Base-by-base conservation (phyloP, 2,797 vertebrate genomes). In the Myiotriccus ornatus region DNA sequence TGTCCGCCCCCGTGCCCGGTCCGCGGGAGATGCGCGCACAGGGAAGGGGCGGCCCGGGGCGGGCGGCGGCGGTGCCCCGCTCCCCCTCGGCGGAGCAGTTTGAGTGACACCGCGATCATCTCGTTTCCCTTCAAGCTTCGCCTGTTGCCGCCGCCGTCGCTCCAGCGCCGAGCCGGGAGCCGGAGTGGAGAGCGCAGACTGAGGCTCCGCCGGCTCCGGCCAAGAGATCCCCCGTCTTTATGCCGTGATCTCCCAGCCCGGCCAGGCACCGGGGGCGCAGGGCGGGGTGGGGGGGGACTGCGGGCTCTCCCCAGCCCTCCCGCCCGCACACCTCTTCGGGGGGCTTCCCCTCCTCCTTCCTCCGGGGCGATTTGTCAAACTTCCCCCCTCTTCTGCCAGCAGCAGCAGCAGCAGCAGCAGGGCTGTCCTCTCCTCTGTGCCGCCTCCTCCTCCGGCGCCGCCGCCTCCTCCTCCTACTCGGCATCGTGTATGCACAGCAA, bases 61-160 rank as follows among this genome's bases (percentile, higher is more conserved):
- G 97, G 98, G 70, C 57, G n/a, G 57, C 43, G 73, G 83, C 85
- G 84, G 93, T 91, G 96, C 92, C 92, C 82, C 84, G 60, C 81
- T 64, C 56, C 46, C 80, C 97, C 97, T 98, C 98, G 98, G 98
- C 98, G 97, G 98, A 98, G 98, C 65, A 95, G 94, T 98, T 98
- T 98, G 98, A 98, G 98, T 99, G 99, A 99, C 98, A 98, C 87
- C 85, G 94, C 98, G 98, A 98, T 98, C 98, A 97, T 98, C 98
- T 98, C 97, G 97, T 98, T 98, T 98, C 98, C 98, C 98, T 98
- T 98, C 98, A 98, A 99, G 99, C 98, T 98, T 90, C 95, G 98
- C 99, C 99, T 99, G 99, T 99, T 98, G 98, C 98, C 98, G 98
- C 97, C 97, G 97, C 96, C 97, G 98, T 98, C 97, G 98, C 98